These are phyloP conservation scores for Hyppa rectilinea DNA, from an alignment of 2,888 invertebrate species.

Conservation along the genomic window DNA sequence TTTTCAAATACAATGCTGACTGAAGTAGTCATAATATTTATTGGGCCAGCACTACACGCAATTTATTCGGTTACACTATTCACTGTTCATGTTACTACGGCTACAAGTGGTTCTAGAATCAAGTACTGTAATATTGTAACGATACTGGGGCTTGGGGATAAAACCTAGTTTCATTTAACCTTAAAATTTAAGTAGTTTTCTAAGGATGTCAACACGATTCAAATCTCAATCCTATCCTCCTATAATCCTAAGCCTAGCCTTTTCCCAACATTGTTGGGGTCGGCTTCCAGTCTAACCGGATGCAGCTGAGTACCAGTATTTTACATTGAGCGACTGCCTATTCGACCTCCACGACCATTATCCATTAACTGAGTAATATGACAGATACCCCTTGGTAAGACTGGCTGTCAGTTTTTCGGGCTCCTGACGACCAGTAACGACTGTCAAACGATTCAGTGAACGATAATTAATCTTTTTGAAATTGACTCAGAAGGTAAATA, in stretches of 20 bases:
- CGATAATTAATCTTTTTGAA: background rate
- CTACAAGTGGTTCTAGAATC: conserved; percentile 48
- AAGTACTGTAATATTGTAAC: conserved; percentile 33
- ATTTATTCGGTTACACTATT: conserved; percentile 53
- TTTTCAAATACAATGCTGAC: conserved; percentile 40
- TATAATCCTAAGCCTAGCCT: too few species aligned
- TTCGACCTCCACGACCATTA: too few species aligned
- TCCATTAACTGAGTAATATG: too few species aligned
- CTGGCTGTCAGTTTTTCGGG: too few species aligned
- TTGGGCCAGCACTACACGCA: conserved; percentile 31
- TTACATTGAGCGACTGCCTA: too few species aligned
- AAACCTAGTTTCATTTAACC: too few species aligned
- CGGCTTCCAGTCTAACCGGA: too few species aligned
- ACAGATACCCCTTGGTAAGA: too few species aligned
- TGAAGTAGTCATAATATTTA: conserved; percentile 56
- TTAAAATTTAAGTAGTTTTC: background rate
- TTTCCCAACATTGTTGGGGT: too few species aligned
- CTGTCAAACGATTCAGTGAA: conserved; percentile 16
- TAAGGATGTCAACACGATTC: conserved; percentile 1
- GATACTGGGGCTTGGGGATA: conserved; percentile 28
- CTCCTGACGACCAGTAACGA: too few species aligned
- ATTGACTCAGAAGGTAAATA: conserved; percentile 15
- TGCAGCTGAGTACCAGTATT: too few species aligned
- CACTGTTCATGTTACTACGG: conserved; percentile 28
- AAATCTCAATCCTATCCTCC: too few species aligned